Evolutionary conservation across 2,797 vertebrate genomes (phyloP).

Genomic region (Gallinago nigripennis): DNA sequence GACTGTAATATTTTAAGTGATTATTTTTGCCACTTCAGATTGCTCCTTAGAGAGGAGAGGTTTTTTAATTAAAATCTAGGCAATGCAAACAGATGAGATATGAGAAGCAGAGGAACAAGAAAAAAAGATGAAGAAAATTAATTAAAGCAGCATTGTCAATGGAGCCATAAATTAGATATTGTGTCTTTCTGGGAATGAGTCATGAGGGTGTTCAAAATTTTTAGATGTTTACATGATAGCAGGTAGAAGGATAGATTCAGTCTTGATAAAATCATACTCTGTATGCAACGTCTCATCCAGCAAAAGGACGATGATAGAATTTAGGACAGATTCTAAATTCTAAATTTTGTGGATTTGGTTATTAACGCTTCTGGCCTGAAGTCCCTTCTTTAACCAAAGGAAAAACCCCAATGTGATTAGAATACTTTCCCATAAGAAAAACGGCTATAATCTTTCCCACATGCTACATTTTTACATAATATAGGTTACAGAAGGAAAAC

Average conservation of each 20-base stretch:
- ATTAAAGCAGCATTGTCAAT: constrained; percentile 75
- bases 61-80: constrained; percentile 82
- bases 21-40: constrained; percentile 83
- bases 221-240: constrained; percentile 12
- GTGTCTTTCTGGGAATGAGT: constrained; percentile 59
- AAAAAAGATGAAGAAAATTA: constrained; percentile 79
- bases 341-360: neutral
- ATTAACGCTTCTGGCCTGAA: neutral
- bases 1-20: constrained; percentile 85
- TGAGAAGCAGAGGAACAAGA: constrained; percentile 70
- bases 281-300: neutral
- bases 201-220: constrained; percentile 13
- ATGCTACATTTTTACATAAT: constrained; percentile 5
- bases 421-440: constrained; percentile 33
- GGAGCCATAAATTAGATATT: constrained; percentile 70
- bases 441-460: constrained; percentile 37
- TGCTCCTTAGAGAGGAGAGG: constrained; percentile 79
- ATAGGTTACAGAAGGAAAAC: constrained; percentile 20
- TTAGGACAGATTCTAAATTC: neutral
- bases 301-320: neutral
- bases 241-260: constrained; percentile 10
- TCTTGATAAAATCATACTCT: neutral
- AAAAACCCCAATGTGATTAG: neutral
- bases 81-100: constrained; percentile 79
- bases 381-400: neutral